Evolutionary conservation across 2,888 invertebrate species (phyloP).

Genomic region (Lasius platythorax): DNA sequence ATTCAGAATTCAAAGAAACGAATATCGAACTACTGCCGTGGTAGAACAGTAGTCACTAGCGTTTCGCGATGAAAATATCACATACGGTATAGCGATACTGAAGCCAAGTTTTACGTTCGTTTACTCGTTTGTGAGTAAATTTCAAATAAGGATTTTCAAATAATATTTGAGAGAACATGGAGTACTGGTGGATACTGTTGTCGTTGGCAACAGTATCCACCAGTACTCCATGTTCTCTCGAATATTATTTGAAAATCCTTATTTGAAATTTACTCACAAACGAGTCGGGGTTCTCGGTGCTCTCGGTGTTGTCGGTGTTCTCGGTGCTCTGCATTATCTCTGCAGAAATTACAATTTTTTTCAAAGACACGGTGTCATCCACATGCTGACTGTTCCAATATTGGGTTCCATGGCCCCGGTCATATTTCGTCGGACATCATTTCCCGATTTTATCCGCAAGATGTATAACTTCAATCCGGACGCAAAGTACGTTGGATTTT

Average conservation of each 20-base stretch:
- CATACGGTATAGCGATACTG: too few species aligned
- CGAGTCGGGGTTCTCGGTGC: too few species aligned
- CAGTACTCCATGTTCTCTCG: conserved; percentile 9
- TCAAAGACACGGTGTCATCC: conserved; percentile 40
- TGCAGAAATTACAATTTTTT: conserved; percentile 23
- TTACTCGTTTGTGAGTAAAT: too few species aligned
- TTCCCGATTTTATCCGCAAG: conserved; percentile 33
- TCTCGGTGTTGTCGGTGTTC: not conserved
- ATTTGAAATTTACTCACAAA: too few species aligned
- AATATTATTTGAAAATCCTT: too few species aligned
- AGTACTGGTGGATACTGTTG: conserved; percentile 29
- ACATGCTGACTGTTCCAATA: conserved; percentile 53
- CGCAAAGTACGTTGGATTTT: conserved; percentile 73
- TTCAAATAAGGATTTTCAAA: too few species aligned
- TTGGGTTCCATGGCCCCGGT: conserved; percentile 62
- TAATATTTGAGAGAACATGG: not conserved
- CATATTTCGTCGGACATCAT: conserved; percentile 51
- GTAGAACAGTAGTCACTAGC: too few species aligned
- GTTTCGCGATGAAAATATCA: too few species aligned
- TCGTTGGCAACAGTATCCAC: not conserved
- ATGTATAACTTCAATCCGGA: conserved; percentile 61
- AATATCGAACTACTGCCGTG: too few species aligned
- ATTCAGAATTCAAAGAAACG: too few species aligned
- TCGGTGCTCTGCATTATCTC: conserved; percentile 21
- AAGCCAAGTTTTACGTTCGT: too few species aligned